A percentile compares a stretch with the other conserved stretches of the same genome.
Conservation (phyloP, 2,888 invertebrate genomes). For the Tipula lateralis region DNA sequence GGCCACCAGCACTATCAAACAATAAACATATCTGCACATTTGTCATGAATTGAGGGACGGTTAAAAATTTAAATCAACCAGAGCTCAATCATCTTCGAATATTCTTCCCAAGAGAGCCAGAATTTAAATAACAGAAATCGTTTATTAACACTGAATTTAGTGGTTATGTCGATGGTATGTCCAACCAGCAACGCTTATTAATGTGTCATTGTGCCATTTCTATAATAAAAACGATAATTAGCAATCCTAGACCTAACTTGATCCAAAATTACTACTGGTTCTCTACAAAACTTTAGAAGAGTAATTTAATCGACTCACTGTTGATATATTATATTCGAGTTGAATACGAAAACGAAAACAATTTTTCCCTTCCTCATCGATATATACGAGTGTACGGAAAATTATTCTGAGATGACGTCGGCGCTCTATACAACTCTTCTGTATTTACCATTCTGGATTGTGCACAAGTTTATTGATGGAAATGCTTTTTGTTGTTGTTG, state of each 20-base stretch:
- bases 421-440: background rate
- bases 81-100: too few species aligned
- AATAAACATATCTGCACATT: too few species aligned
- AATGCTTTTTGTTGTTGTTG: too few species aligned
- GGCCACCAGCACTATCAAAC: too few species aligned
- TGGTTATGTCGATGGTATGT: too few species aligned
- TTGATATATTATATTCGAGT: background rate
- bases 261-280: background rate
- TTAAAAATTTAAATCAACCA: too few species aligned
- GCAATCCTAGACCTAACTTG: background rate
- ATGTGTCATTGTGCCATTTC: background rate
- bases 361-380: background rate
- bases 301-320: background rate
- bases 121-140: too few species aligned
- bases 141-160: too few species aligned
- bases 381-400: background rate
- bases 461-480: background rate
- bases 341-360: background rate
- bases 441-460: background rate
- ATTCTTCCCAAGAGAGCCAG: too few species aligned
- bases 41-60: too few species aligned
- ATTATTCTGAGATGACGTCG: background rate
- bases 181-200: too few species aligned
- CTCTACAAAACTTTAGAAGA: background rate
- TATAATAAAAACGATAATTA: constrained; percentile 6